Percentiles rank a stretch among this genome's conserved stretches.
These are phyloP conservation scores for Cryptus armator DNA, from an alignment of 2,888 invertebrate species.

Conservation along the genomic window DNA sequence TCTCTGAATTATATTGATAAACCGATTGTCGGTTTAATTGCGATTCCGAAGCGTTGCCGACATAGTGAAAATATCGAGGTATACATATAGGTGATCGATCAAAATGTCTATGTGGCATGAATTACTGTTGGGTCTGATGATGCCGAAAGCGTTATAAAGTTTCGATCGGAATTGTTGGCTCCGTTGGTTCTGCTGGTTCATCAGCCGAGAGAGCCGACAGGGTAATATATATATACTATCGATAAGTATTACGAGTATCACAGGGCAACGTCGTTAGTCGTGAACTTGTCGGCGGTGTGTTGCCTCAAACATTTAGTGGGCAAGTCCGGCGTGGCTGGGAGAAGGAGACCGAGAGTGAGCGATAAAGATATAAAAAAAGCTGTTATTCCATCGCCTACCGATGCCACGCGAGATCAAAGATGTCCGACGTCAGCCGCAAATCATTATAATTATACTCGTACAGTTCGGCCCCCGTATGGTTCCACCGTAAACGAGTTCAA, in stretches of 20 bases:
- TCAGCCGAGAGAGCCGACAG: not conserved
- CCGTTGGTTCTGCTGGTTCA: not conserved
- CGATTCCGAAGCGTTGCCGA: not conserved
- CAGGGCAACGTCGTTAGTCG: conserved; percentile 45
- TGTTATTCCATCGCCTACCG: conserved; percentile 64
- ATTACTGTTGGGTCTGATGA: not conserved
- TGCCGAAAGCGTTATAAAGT: conserved; percentile 29
- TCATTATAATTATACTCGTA: conserved; percentile 69
- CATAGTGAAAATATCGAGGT: not conserved
- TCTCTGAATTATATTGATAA: no score
- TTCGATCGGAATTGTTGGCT: not conserved
- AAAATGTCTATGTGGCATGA: conserved; percentile 10
- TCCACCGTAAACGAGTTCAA: conserved; percentile 62
- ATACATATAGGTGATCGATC: conserved; percentile 6
- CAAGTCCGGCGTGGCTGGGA: conserved; percentile 51
- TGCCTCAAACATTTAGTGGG: conserved; percentile 60
- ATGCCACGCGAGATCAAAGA: conserved; percentile 68
- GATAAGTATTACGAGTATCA: conserved; percentile 8
- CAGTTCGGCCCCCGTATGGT: conserved; percentile 58
- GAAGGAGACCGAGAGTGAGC: conserved; percentile 42
- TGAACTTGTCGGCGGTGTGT: conserved; percentile 60
- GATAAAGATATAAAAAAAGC: conserved; percentile 44
- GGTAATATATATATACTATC: not conserved
- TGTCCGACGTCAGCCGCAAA: conserved; percentile 68
- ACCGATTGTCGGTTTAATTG: not conserved